Base-by-base conservation (phyloP, 2,113 vertebrate genomes). In the Melanotaenia duboulayi region DNA sequence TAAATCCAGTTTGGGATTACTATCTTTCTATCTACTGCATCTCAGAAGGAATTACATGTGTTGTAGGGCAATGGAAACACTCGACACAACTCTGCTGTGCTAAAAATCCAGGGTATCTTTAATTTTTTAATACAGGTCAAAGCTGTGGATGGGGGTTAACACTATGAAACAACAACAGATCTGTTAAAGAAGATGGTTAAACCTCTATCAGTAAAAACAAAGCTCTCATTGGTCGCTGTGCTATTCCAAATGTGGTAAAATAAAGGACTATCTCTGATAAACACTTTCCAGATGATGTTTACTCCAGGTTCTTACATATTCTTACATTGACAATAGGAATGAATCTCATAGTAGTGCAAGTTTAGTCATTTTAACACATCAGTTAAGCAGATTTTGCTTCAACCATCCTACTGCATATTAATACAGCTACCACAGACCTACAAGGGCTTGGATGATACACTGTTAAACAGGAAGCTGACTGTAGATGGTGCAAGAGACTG, bases 101-200 rank as follows among this genome's bases (percentile, higher is more conserved):
- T 82, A 32, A 37, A n/a, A 75, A 78, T 82, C 56, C 76, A 66
- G 83, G 78, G 77, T 87, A 82, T 79, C 85, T 82, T 70, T 79
- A 82, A 82, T 86, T 74, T 78, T n/a, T n/a, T n/a, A n/a, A 49
- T 48, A 32, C 16, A 65, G 64, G 52, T 82, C 67, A 66, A 63
- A 50, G 40, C 11, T 72, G 84, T 84, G 81, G 66, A 28, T 28
- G 28, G 84, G 59, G 65, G 82, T 76, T 82, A 59, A 65, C 67
- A 63, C 77, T 58, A 49, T 35, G 70, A 69, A 66, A 83, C 72
- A 65, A 49, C 50, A 67, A 58, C 44, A 62, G 52, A 74, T 59
- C 20, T 60, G 68, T 60, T 28, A 44, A 11, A 4, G 40, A 61
- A 58, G 69, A 72, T 39, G 37, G 52, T 63, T 78, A 52, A 64